Conservation (phyloP, 2,888 invertebrate genomes). For the Clostera curtula region DNA sequence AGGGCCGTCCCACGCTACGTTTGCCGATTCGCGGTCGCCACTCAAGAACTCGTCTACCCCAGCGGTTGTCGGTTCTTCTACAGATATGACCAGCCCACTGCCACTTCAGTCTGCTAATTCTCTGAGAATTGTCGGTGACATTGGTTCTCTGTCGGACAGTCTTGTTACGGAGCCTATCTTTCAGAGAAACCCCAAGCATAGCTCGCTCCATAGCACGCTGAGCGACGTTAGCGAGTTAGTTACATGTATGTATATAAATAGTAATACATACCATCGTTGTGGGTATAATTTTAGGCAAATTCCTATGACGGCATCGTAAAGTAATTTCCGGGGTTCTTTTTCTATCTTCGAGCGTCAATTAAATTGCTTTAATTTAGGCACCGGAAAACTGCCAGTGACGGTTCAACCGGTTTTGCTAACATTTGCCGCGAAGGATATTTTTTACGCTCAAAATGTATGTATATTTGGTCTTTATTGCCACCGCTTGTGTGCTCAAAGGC, state of each 20-base stretch:
- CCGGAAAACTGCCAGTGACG: slow-evolving; percentile 43
- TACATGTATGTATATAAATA: slow-evolving; percentile 10
- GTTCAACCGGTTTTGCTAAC: slow-evolving; percentile 43
- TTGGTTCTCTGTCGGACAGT: no score
- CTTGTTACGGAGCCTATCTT: no score
- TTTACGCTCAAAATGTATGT: slow-evolving; percentile 37
- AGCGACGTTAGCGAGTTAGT: no score
- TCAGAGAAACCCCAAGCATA: no score
- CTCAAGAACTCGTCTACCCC: no score
- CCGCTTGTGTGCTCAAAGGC: slow-evolving; percentile 27
- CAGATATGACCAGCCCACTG: no score
- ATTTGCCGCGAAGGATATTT: slow-evolving; percentile 43
- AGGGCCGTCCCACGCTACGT: no score
- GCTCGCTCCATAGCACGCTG: no score
- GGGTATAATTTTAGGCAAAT: slow-evolving; percentile 7
- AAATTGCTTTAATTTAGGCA: slow-evolving; percentile 44
- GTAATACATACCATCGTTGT: slow-evolving; percentile 14
- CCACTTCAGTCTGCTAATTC: no score
- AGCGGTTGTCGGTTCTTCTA: no score
- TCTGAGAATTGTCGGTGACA: no score
- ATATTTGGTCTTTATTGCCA: slow-evolving; percentile 37
- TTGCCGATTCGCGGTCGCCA: no score
- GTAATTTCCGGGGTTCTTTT: slow-evolving; percentile 50
- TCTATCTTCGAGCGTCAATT: slow-evolving; percentile 34
- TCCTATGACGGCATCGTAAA: slow-evolving; percentile 29